phyloP scores from a whole-genome alignment of 2,113 vertebrate species.

The Odontophorus gujanensis region DNA sequence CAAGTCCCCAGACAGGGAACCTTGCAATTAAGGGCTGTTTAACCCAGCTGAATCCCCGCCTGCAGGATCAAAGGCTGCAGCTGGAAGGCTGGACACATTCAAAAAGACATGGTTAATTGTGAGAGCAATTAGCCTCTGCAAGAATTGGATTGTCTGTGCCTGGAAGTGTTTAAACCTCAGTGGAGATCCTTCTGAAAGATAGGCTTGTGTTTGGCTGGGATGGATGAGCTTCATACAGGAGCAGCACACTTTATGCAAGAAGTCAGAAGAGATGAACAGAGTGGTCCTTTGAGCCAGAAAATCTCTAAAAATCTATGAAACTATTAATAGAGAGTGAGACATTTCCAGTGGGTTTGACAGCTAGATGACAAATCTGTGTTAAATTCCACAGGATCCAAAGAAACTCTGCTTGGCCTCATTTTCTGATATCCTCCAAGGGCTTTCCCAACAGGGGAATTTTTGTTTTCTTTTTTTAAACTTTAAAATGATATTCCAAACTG shows the following conservation, averaged over 20 bases:
- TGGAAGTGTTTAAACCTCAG: slow-evolving; percentile 1
- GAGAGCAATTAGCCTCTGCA: slow-evolving; percentile 19
- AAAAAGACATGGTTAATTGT: slow-evolving; percentile 4
- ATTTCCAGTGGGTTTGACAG: slow-evolving; percentile 51
- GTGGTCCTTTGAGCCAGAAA: slow-evolving; percentile 51
- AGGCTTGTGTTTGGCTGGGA: background rate
- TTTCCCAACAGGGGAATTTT: slow-evolving; percentile 17
- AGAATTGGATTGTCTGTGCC: slow-evolving; percentile 15
- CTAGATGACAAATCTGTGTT: slow-evolving; percentile 47
- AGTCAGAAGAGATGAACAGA: background rate
- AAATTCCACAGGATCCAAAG: slow-evolving; percentile 45
- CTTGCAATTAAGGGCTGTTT: background rate
- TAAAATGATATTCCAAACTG: background rate
- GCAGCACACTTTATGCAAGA: slow-evolving; percentile 18
- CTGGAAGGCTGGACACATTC: background rate
- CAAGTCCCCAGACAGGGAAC: background rate
- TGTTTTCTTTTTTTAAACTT: background rate
- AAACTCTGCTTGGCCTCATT: background rate
- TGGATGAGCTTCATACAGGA: background rate
- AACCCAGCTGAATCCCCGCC: background rate
- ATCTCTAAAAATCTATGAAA: slow-evolving; percentile 34
- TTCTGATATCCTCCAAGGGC: slow-evolving; percentile 33
- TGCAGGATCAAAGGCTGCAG: background rate
- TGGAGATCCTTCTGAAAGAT: background rate
- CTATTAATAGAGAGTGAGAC: slow-evolving; percentile 60